Conservation (phyloP, 1,140 invertebrate genomes). For the Temnothorax longispinosus region DNA sequence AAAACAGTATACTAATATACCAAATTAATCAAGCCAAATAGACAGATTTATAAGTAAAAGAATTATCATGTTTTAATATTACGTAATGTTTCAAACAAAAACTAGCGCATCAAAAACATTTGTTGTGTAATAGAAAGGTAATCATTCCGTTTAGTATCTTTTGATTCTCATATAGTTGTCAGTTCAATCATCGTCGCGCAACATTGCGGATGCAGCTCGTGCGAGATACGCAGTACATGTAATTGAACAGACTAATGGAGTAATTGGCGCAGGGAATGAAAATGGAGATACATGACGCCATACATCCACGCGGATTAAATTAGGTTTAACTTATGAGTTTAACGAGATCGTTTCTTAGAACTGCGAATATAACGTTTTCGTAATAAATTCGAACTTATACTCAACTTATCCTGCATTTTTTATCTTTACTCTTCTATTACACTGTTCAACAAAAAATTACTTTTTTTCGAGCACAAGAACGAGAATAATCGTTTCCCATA, state of each 20-base stretch:
- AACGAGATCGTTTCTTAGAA: slow-evolving; percentile 43
- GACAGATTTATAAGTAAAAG: background rate
- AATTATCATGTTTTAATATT: background rate
- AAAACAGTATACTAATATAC: background rate
- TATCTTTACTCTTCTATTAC: no score
- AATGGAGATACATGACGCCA: slow-evolving; percentile 48
- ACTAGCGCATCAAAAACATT: background rate
- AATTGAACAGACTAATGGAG: slow-evolving; percentile 57
- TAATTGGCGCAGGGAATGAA: slow-evolving; percentile 53
- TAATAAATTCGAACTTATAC: slow-evolving; percentile 6
- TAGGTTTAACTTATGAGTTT: slow-evolving; percentile 51
- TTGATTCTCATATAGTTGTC: slow-evolving; percentile 4
- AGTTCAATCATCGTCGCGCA: slow-evolving; percentile 24
- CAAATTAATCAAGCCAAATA: background rate
- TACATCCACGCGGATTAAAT: slow-evolving; percentile 39
- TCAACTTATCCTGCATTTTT: background rate
- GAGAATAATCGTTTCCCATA: no score
- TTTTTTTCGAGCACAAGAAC: no score
- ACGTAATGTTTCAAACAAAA: background rate
- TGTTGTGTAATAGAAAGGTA: background rate
- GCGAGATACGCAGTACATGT: slow-evolving; percentile 48
- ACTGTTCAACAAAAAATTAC: no score
- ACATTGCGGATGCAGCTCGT: slow-evolving; percentile 15
- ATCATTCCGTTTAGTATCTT: background rate
- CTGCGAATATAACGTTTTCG: background rate